Base-by-base conservation (phyloP, 2,113 vertebrate species). In the Forbesichthys papilliferus region DNA sequence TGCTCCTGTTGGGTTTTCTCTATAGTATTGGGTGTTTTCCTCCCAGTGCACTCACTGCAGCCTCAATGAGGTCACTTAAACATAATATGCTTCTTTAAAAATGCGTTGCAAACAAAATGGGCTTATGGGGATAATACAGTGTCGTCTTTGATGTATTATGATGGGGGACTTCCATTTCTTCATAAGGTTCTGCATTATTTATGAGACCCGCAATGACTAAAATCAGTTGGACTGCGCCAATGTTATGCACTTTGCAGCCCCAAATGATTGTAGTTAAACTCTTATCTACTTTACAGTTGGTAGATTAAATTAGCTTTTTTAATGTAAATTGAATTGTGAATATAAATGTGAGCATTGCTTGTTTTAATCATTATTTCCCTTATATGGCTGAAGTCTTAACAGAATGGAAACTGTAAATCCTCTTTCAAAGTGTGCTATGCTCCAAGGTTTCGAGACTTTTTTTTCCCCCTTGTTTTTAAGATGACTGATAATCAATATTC, bases 11-110 rank as follows among this genome's bases (percentile, higher is more conserved):
- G 42, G 47, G 20, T 47, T 46, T 54, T 57, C 53, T 18, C 64
- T 48, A 84, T 84, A 71, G 88, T 88, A 90, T 90, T 91, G 90
- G 90, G 91, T 89, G 85, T 80, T 80, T 76, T 70, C 64, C 73
- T 74, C 85, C 85, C 84, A 70, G 90, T 93, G 85, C 90, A 87
- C 74, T 82, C 84, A 79, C 87, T 82, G 89, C 92, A 88, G 88
- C 91, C 91, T 92, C 92, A 92, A 73, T 92, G 92, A 93, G 91
- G 92, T 92, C 88, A 84, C 85, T 79, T 88, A 78, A 83, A 87
- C 83, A 80, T 66, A 58, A 80, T 79, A 77, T 79, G 69, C 79
- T 76, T 89, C 78, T 80, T 84, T 84, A 84, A 68, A 72, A 87
- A 80, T 66, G 83, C 71, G 85, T 74, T 67, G 81, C 69, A 83